Conservation (phyloP, 2,113 vertebrate genomes). For the Passer domesticus region DNA sequence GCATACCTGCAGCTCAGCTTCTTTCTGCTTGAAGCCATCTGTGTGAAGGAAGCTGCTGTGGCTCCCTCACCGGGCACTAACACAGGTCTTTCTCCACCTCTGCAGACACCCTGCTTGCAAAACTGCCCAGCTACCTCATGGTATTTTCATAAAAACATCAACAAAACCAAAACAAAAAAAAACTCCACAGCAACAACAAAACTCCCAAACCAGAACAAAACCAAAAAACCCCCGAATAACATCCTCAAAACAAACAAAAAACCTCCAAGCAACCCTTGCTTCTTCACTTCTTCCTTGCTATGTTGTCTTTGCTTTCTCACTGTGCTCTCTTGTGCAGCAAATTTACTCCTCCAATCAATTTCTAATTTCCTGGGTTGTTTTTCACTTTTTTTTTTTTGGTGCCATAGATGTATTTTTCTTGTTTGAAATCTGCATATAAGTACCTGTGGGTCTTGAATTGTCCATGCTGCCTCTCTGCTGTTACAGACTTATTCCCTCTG, state of each 20-base stretch:
- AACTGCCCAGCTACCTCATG: not conserved
- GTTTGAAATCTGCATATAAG: not conserved
- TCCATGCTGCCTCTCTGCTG: not conserved
- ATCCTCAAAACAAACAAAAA: not conserved
- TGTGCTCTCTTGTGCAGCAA: not conserved
- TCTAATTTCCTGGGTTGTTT: not conserved
- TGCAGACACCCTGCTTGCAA: not conserved
- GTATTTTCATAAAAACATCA: not conserved
- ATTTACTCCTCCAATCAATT: not conserved
- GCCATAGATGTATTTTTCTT: not conserved
- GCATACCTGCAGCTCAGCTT: not conserved
- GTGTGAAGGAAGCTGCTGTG: not conserved
- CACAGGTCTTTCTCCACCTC: not conserved
- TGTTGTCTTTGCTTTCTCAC: not conserved
- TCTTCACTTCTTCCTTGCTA: not conserved
- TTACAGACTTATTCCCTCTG: not conserved
- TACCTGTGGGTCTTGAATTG: fast-evolving
- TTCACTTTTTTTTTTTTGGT: not conserved
- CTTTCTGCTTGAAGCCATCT: not conserved
- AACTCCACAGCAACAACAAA: too few relatives aligned
- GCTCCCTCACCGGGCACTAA: not conserved
- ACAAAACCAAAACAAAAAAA: not conserved
- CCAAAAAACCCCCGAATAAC: fast-evolving
- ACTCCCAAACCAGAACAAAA: not conserved
- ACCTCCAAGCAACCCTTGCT: fast-evolving